A percentile compares a stretch with the other conserved stretches of the same genome.
These are phyloP conservation scores for Typhlichthys eigenmanni DNA, from an alignment of 2,797 vertebrate species.

Conservation along the genomic window DNA sequence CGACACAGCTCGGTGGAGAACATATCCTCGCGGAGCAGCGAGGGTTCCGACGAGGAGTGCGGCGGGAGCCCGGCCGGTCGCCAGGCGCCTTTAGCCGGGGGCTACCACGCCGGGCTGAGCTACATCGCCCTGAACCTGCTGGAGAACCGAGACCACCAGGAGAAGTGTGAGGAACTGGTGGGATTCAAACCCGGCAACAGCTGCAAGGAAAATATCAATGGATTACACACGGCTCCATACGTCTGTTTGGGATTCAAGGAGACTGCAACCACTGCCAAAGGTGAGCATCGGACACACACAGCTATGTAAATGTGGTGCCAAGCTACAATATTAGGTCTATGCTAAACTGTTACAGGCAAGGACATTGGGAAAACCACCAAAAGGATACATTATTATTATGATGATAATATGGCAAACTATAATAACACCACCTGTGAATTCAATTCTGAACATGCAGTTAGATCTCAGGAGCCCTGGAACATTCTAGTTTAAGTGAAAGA, in stretches of 20 bases:
- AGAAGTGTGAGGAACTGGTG: conserved; percentile 65
- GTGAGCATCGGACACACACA: conserved; percentile 46
- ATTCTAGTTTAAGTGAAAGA: neutral
- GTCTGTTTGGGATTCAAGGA: conserved; percentile 76
- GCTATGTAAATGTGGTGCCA: neutral
- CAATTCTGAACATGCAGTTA: neutral
- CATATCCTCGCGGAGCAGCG: conserved; percentile 82
- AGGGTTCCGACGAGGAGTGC: conserved; percentile 72
- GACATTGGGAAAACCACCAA: too few species aligned
- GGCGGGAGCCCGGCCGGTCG: conserved; percentile 76
- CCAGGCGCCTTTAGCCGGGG: conserved; percentile 68
- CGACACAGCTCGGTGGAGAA: conserved; percentile 87
- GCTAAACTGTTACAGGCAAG: too few species aligned
- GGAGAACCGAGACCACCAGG: conserved; percentile 61
- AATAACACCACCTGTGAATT: too few species aligned
- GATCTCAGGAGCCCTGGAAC: neutral
- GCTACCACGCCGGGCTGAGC: conserved; percentile 84
- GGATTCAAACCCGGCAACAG: conserved; percentile 69
- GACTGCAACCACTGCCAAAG: conserved; percentile 74
- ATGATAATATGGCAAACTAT: too few species aligned
- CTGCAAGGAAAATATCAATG: conserved; percentile 73
- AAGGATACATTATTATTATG: too few species aligned
- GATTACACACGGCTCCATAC: conserved; percentile 71
- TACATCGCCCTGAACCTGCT: conserved; percentile 91
- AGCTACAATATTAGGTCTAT: too few species aligned